Evolutionary conservation across 2,797 vertebrate species (phyloP).

Genomic region (Intellagama lesueurii): DNA sequence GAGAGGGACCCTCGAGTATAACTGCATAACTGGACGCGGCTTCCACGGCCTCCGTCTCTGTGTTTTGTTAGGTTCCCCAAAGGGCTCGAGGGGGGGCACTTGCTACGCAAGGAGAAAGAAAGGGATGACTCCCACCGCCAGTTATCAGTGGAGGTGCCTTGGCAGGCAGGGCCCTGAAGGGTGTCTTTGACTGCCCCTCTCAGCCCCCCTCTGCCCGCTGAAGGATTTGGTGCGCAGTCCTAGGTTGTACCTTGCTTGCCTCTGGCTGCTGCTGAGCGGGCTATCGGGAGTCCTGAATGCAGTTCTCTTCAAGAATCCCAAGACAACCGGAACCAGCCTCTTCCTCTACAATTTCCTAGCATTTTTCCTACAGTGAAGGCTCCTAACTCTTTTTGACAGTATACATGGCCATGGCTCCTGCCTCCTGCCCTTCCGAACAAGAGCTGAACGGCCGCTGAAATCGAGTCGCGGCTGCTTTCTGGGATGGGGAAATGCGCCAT

Average conservation of each 20-base stretch:
- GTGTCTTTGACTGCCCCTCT: background rate
- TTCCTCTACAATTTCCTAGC: background rate
- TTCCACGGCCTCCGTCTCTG: constrained; percentile 31
- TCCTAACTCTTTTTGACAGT: background rate
- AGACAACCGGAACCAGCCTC: background rate
- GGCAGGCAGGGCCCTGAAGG: too few relatives aligned
- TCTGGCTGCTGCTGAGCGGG: background rate
- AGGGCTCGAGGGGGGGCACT: constrained; percentile 51
- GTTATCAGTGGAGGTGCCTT: too few relatives aligned
- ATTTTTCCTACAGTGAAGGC: background rate
- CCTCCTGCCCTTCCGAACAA: background rate
- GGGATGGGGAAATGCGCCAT: too few relatives aligned
- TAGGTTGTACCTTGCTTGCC: too few relatives aligned
- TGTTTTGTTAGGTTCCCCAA: constrained; percentile 37
- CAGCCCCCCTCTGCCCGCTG: background rate
- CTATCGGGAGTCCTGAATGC: background rate
- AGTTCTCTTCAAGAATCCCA: constrained; percentile 3
- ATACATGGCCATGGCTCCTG: background rate
- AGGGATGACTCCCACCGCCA: background rate
- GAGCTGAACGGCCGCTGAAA: background rate
- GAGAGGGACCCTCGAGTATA: too few relatives aligned
- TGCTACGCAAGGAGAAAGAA: constrained; percentile 46
- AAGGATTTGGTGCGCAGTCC: too few relatives aligned
- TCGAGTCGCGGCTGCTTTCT: background rate
- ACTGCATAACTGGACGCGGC: too few relatives aligned